Evolutionary conservation across 2,797 vertebrate genomes (phyloP).

Genomic region (Thaleichthys pacificus): DNA sequence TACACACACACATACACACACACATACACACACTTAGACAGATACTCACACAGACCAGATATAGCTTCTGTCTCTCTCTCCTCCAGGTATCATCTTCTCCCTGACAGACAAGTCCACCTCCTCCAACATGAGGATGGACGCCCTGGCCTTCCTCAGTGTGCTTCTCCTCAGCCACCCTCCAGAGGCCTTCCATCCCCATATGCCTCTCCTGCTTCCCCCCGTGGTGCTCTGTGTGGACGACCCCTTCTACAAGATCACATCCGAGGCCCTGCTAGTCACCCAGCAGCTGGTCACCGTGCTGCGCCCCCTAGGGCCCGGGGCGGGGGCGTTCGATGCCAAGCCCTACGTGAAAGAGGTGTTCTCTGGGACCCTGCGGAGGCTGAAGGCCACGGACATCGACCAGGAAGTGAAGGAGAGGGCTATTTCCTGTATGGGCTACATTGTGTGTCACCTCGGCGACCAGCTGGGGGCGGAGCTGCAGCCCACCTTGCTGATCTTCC

Average conservation of each 20-base stretch:
- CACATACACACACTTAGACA: conserved; percentile 13
- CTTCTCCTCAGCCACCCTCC: conserved; percentile 85
- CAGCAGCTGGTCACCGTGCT: conserved; percentile 88
- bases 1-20: conserved; percentile 49
- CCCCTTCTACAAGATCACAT: conserved; percentile 91
- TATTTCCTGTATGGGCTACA: conserved; percentile 90
- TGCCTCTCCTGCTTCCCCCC: conserved; percentile 81
- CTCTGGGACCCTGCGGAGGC: conserved; percentile 77
- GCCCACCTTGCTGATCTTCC: conserved; percentile 82
- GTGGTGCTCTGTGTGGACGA: conserved; percentile 87
- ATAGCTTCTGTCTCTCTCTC: not conserved
- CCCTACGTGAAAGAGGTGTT: conserved; percentile 83
- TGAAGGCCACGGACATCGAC: conserved; percentile 92
- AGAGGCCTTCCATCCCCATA: conserved; percentile 84
- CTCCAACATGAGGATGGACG: conserved; percentile 92
- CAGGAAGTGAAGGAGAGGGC: conserved; percentile 95
- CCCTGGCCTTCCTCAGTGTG: conserved; percentile 85
- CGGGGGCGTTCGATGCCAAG: conserved; percentile 72
- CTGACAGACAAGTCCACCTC: conserved; percentile 86
- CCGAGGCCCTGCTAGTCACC: conserved; percentile 87
- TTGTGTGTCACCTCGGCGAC: conserved; percentile 86
- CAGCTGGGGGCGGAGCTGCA: conserved; percentile 80
- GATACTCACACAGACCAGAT: not conserved
- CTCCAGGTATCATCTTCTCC: conserved; percentile 85
- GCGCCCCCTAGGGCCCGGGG: conserved; percentile 70